Evolutionary conservation across 35 echinoderm and acorn worm genomes (phyloP).

Genomic region (Nesometra sesokonis): DNA sequence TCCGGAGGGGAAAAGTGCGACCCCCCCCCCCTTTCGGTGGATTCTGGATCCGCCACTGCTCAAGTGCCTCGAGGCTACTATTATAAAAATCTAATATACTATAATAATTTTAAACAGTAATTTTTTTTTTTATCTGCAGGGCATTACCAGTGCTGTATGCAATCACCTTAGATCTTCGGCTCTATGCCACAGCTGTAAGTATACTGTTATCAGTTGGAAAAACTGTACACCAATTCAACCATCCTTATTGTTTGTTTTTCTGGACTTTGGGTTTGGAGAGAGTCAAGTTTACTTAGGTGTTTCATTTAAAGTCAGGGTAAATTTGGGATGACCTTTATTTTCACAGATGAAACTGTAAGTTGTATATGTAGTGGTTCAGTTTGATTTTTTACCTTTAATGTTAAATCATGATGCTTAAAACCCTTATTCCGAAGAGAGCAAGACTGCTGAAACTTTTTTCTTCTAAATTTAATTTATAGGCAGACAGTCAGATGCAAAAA

Average conservation of each 20-base stretch:
- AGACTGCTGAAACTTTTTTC: not conserved
- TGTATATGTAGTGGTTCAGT: too few species aligned
- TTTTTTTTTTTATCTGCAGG: slow-evolving; percentile 34
- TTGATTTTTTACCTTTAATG: too few species aligned
- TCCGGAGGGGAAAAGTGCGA: too few species aligned
- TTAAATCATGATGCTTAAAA: not conserved
- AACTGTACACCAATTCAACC: not conserved
- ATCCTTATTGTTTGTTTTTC: not conserved
- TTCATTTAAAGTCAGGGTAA: too few species aligned
- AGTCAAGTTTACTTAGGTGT: too few species aligned
- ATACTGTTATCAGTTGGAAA: not conserved
- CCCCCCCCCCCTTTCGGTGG: too few species aligned
- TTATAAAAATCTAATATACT: too few species aligned
- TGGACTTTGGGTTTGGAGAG: too few species aligned
- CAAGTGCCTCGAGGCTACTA: too few species aligned
- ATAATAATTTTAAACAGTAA: not conserved
- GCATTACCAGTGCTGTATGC: slow-evolving; percentile 74
- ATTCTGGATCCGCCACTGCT: too few species aligned
- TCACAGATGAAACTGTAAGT: too few species aligned
- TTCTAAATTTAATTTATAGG: slow-evolving; percentile 22
- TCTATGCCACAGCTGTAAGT: slow-evolving; percentile 88
- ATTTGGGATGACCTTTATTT: too few species aligned
- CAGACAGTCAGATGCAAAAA: slow-evolving; percentile 59
- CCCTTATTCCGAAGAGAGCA: not conserved
- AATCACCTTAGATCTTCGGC: slow-evolving; percentile 60